These are phyloP conservation scores for Pseudochromis fuscus DNA, from an alignment of 2,797 vertebrate species.

Conservation along the genomic window DNA sequence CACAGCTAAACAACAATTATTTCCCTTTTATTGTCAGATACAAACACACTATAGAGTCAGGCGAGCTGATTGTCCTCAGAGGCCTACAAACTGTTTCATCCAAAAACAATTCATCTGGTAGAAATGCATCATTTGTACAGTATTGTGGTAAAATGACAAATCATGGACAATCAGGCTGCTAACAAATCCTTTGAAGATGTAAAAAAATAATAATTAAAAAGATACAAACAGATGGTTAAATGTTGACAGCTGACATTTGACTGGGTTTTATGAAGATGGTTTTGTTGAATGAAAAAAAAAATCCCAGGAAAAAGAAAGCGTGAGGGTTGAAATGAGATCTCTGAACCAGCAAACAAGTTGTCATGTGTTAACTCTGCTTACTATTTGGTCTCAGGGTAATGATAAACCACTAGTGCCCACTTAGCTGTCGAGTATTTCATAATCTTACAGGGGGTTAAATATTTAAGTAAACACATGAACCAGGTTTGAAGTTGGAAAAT, in stretches of 20 bases:
- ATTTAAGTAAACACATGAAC: constrained; percentile 24
- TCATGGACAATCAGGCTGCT: not conserved
- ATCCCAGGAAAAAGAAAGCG: not conserved
- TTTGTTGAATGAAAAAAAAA: constrained; percentile 1
- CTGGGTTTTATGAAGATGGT: not conserved
- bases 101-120: not conserved
- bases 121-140: not conserved
- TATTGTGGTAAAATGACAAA: constrained; percentile 15
- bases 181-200: not conserved
- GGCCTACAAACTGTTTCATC: not conserved
- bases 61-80: not conserved
- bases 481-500: too few species aligned
- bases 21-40: constrained; percentile 12
- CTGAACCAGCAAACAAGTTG: constrained; percentile 30
- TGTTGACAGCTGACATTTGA: not conserved
- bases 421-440: constrained; percentile 56
- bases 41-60: not conserved
- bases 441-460: constrained; percentile 62
- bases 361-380: constrained; percentile 49
- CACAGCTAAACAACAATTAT: constrained; percentile 9
- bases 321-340: constrained; percentile 22
- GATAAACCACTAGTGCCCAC: constrained; percentile 70
- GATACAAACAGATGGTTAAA: not conserved
- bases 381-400: constrained; percentile 73
- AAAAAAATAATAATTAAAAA: too few species aligned